phyloP scores from a whole-genome alignment of 2,113 vertebrate genomes.

The Aleadryas rufinucha region DNA sequence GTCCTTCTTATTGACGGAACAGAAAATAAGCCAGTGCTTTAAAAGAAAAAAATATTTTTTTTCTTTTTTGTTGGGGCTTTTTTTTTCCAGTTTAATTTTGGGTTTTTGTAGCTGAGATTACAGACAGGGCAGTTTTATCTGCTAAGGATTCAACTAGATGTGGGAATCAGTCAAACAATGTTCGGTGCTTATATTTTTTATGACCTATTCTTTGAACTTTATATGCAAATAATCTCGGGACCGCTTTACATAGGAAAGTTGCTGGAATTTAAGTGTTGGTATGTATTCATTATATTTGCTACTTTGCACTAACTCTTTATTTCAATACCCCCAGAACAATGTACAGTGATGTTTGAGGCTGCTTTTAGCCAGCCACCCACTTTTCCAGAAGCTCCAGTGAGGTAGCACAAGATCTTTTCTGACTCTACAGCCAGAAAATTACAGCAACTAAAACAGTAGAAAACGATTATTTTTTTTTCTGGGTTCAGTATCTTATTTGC shows the following conservation, averaged over 20 bases:
- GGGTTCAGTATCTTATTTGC: background rate
- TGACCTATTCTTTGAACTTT: background rate
- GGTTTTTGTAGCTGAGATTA: background rate
- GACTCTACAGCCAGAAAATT: background rate
- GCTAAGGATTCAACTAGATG: background rate
- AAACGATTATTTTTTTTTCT: background rate
- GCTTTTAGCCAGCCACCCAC: background rate
- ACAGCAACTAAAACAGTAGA: background rate
- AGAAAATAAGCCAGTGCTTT: background rate
- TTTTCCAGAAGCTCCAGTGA: background rate
- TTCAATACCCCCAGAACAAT: background rate
- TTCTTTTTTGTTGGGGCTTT: background rate
- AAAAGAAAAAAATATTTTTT: background rate
- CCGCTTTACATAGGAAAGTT: background rate
- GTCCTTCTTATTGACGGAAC: background rate
- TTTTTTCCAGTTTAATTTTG: background rate
- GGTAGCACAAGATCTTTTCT: background rate
- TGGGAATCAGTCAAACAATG: background rate
- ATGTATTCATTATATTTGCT: background rate
- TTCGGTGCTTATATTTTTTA: background rate
- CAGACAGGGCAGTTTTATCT: background rate
- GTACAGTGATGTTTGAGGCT: background rate
- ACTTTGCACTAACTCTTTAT: background rate
- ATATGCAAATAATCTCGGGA: background rate
- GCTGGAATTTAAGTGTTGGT: background rate